Percentiles rank a stretch among this genome's conserved stretches.
phyloP scores from a whole-genome alignment of 2,888 invertebrate genomes.

The Agapetus fuscipes region DNA sequence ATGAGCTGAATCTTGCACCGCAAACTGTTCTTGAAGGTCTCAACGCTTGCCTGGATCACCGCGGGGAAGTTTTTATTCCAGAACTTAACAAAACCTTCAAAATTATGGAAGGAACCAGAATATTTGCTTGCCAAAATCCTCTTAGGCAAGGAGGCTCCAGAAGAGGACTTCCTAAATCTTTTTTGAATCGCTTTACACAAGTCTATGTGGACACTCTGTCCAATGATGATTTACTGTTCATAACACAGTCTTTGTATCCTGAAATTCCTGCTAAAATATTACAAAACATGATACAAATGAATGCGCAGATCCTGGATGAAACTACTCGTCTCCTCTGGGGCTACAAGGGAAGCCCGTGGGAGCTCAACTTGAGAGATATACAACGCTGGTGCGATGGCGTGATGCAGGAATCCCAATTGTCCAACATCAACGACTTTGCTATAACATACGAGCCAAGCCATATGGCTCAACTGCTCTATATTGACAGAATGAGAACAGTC shows the following conservation, averaged over 20 bases:
- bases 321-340: slow-evolving; percentile 61
- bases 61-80: slow-evolving; percentile 92
- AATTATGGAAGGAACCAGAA: slow-evolving; percentile 64
- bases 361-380: slow-evolving; percentile 93
- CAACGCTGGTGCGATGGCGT: slow-evolving; percentile 85
- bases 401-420: slow-evolving; percentile 30
- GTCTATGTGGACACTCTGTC: slow-evolving; percentile 60
- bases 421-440: not conserved
- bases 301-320: slow-evolving; percentile 55
- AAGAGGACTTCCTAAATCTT: slow-evolving; percentile 91
- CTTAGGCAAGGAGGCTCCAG: slow-evolving; percentile 91
- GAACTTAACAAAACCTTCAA: slow-evolving; percentile 83
- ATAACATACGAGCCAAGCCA: slow-evolving; percentile 41
- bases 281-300: slow-evolving; percentile 68
- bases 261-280: slow-evolving; percentile 50
- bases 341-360: slow-evolving; percentile 83
- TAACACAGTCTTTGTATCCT: slow-evolving; percentile 57
- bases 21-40: slow-evolving; percentile 97
- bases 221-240: slow-evolving; percentile 55
- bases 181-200: slow-evolving; percentile 94
- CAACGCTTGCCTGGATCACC: slow-evolving; percentile 96
- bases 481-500: slow-evolving; percentile 73
- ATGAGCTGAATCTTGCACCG: slow-evolving; percentile 96
- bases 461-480: slow-evolving; percentile 72
- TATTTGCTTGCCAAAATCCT: slow-evolving; percentile 99